phyloP scores from a whole-genome alignment of 30 jellyfish, hydroid and myxozoan genomes.

The Chrysaora quinquecirrha region DNA sequence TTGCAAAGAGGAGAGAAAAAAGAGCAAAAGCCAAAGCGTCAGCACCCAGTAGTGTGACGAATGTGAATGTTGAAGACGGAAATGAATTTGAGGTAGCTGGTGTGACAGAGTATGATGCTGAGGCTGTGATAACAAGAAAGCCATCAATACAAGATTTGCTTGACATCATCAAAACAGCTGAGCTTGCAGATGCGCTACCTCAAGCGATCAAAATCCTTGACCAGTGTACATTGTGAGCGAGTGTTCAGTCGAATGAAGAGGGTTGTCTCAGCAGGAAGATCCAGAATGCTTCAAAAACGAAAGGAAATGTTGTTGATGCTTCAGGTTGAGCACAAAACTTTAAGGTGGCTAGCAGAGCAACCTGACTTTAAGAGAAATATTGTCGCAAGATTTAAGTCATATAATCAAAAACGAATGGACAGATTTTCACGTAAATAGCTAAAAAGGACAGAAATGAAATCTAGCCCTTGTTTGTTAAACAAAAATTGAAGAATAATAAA shows the following conservation, averaged over 20 bases:
- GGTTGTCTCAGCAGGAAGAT: not conserved
- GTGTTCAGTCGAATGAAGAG: not conserved
- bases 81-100: not conserved
- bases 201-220: not conserved
- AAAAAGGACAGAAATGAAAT: no score
- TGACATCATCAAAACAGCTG: not conserved
- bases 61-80: not conserved
- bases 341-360: not conserved
- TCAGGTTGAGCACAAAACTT: not conserved
- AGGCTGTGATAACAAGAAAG: not conserved
- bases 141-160: not conserved
- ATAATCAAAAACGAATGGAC: not conserved
- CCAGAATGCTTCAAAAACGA: not conserved
- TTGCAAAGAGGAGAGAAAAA: no score
- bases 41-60: no score
- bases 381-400: not conserved
- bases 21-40: no score
- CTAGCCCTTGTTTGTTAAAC: no score
- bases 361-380: not conserved
- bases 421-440: not conserved
- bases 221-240: constrained; percentile 4
- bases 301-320: not conserved
- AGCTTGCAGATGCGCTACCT: constrained; percentile 1
- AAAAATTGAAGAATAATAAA: no score
- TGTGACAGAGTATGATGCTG: not conserved